Percentiles rank a stretch among this genome's conserved stretches.
These are phyloP conservation scores for Leptosomus discolor DNA, from an alignment of 2,113 vertebrate genomes.

Conservation along the genomic window DNA sequence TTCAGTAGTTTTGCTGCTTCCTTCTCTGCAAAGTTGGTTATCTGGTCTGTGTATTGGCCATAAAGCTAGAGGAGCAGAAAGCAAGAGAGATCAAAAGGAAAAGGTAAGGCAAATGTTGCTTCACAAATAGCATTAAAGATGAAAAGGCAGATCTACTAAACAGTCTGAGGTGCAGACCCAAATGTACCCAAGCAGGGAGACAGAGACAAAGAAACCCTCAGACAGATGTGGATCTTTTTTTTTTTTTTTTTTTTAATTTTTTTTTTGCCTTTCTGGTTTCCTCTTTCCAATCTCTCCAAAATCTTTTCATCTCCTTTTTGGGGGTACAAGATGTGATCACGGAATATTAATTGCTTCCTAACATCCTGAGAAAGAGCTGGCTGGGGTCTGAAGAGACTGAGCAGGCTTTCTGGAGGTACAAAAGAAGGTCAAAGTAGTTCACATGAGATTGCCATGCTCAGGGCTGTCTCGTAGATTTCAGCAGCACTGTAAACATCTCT, in stretches of 20 bases:
- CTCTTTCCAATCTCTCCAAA: not conserved
- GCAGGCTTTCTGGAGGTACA: not conserved
- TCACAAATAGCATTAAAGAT: not conserved
- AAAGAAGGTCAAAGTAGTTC: constrained; percentile 5
- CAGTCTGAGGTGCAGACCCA: not conserved
- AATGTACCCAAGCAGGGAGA: not conserved
- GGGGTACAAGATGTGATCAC: not conserved
- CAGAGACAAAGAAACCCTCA: not conserved
- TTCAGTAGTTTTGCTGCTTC: constrained; percentile 64
- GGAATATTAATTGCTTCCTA: not conserved
- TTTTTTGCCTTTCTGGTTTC: not conserved
- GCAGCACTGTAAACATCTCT: not conserved
- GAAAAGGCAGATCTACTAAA: not conserved
- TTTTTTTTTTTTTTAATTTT: not conserved
- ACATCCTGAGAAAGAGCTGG: not conserved
- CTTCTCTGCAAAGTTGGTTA: constrained; percentile 76
- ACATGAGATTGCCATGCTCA: not conserved
- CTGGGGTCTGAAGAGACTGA: not conserved
- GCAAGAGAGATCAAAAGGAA: not conserved
- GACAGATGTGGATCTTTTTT: not conserved
- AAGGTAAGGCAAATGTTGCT: not conserved
- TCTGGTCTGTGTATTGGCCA: constrained; percentile 87
- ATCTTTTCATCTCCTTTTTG: not conserved
- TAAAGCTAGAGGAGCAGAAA: constrained; percentile 78
- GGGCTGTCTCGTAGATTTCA: not conserved